These are phyloP conservation scores for Scelioninae gen. 2 DNA, from an alignment of 2,888 invertebrate genomes.

Conservation along the genomic window DNA sequence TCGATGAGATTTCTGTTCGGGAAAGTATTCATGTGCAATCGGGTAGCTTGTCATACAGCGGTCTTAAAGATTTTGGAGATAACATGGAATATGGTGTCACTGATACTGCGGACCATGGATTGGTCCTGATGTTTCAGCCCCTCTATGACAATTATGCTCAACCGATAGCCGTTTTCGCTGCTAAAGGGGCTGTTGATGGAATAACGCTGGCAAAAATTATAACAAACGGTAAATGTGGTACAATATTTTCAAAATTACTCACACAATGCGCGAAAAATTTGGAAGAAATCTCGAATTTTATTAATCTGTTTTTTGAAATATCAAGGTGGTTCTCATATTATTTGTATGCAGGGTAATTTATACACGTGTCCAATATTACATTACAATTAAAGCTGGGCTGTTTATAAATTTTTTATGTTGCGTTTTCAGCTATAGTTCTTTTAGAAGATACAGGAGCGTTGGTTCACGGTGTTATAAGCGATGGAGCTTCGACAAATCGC, in stretches of 20 bases:
- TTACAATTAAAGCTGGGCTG: too few relatives aligned
- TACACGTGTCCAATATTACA: too few relatives aligned
- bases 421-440: too few relatives aligned
- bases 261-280: too few relatives aligned
- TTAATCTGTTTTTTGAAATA: too few relatives aligned
- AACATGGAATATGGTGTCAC: neutral
- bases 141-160: neutral
- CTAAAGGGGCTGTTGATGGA: conserved; percentile 1
- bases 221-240: neutral
- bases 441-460: neutral
- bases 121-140: neutral
- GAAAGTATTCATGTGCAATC: neutral
- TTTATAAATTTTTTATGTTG: too few relatives aligned
- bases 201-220: neutral
- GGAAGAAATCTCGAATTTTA: too few relatives aligned
- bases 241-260: too few relatives aligned
- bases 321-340: too few relatives aligned
- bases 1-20: neutral
- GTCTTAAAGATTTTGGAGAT: neutral
- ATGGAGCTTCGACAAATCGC: neutral
- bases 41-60: neutral
- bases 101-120: neutral
- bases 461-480: neutral
- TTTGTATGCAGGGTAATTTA: too few relatives aligned
- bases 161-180: neutral